Base-by-base conservation (phyloP, 2,888 invertebrate genomes). In the Drosophila atroscutellata region DNA sequence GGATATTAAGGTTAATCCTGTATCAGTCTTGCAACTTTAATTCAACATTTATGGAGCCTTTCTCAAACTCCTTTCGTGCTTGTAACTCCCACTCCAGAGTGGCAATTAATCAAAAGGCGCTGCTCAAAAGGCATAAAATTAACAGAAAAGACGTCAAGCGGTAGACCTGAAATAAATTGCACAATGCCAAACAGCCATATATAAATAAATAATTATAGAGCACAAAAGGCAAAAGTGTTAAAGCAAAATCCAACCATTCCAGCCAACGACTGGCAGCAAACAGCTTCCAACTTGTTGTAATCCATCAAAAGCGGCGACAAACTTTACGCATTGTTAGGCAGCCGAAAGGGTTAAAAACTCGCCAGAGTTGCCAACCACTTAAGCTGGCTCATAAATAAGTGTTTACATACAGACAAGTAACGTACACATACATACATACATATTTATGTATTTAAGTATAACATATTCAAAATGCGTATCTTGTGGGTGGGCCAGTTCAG, bases 271-370 rank as follows among this genome's bases (percentile, higher is more conserved):
- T 13, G 50, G 51, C 62, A 72, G 18, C 15, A 8, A 42, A 54
- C 64, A 72, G 65, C 70, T 66, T 30, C 64, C 61, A 83, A 68
- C 68, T 76, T 73, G 52, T 62, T 77, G 86, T 74, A 81, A 89
- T 89, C 83, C 89, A 89, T 88, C 89, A 88, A 88, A 87, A 82
- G 82, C 76, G 79, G 80, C 89, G 89, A 77, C 77, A 89, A 88
- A 89, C 78, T 88, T 88, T 75, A 88, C 88, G 90, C 90, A 80
- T 88, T 88, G 87, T 89, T 89, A 89, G 75, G 64, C 89, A 86
- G 58, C 56, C 49, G 42, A 72, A 74, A 81, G 88, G 67, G 73
- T 80, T 72, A 51, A 70, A 66, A 75, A 63, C 57, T 57, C 70
- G 52, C 47, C 70, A 75, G 72, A 58, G 63, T 67, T 62, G 71